Evolutionary conservation across 2,797 vertebrate genomes (phyloP).

Genomic region (Xenentodon cancila): DNA sequence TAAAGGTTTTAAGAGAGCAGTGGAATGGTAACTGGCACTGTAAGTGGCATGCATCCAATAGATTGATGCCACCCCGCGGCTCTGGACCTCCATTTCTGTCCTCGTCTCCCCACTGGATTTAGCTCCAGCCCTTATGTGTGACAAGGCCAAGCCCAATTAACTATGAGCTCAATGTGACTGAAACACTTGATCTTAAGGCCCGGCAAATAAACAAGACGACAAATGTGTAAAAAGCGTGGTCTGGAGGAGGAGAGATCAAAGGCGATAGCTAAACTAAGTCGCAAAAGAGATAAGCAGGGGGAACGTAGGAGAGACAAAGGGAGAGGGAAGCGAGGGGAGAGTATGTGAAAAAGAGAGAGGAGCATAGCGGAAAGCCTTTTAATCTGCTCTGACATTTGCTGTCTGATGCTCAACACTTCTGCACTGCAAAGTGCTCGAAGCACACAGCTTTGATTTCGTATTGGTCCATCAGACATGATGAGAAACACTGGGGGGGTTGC

Average conservation of each 20-base stretch:
- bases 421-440: slow-evolving; percentile 53
- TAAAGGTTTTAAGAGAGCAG: slow-evolving; percentile 22
- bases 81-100: slow-evolving; percentile 70
- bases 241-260: slow-evolving; percentile 62
- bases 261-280: slow-evolving; percentile 58
- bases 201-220: slow-evolving; percentile 51
- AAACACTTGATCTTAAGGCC: slow-evolving; percentile 70
- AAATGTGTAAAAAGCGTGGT: slow-evolving; percentile 41
- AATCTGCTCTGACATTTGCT: slow-evolving; percentile 72
- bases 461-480: slow-evolving; percentile 66
- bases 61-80: slow-evolving; percentile 57
- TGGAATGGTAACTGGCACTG: slow-evolving; percentile 42
- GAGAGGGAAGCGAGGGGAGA: slow-evolving; percentile 26
- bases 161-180: slow-evolving; percentile 70
- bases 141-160: slow-evolving; percentile 79
- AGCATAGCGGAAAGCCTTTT: slow-evolving; percentile 56
- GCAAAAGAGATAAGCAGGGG: slow-evolving; percentile 55
- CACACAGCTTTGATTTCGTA: slow-evolving; percentile 72
- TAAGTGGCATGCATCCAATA: slow-evolving; percentile 46
- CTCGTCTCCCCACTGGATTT: slow-evolving; percentile 67
- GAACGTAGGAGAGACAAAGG: slow-evolving; percentile 26
- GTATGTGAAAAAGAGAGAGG: slow-evolving; percentile 5
- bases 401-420: slow-evolving; percentile 62
- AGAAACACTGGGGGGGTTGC: slow-evolving; percentile 50
- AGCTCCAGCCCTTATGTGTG: slow-evolving; percentile 66